Conservation (phyloP, 2,113 vertebrate genomes). For the Poicephalus gulielmi region DNA sequence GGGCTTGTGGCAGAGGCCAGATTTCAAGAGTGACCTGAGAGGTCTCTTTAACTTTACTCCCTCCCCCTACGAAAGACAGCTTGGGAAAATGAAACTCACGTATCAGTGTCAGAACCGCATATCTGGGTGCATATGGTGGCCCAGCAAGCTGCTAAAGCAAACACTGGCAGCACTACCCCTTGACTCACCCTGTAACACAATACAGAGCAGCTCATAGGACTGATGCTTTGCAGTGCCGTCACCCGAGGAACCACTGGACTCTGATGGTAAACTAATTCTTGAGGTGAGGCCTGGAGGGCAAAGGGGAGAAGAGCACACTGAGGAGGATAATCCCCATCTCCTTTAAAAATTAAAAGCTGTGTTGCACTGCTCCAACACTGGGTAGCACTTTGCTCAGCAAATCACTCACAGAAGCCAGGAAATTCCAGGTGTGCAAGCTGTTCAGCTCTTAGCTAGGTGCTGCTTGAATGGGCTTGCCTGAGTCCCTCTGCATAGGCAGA, state of each 20-base stretch:
- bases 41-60: not conserved
- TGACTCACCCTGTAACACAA: not conserved
- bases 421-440: not conserved
- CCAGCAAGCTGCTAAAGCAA: slow-evolving; percentile 14
- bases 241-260: not conserved
- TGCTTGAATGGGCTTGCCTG: accelerated
- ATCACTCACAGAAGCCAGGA: not conserved
- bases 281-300: not conserved
- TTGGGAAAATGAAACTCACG: not conserved
- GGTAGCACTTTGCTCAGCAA: not conserved
- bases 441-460: not conserved
- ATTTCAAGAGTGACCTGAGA: not conserved
- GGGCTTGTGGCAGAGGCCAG: not conserved
- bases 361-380: accelerated
- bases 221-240: not conserved
- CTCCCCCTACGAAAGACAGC: not conserved
- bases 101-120: not conserved
- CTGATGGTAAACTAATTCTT: not conserved
- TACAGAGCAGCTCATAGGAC: not conserved
- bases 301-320: not conserved
- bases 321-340: not conserved
- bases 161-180: not conserved
- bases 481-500: not conserved
- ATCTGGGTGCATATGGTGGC: not conserved
- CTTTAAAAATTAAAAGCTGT: not conserved